Base-by-base conservation (phyloP, 2,113 vertebrate genomes). In the Corythaeola cristata region DNA sequence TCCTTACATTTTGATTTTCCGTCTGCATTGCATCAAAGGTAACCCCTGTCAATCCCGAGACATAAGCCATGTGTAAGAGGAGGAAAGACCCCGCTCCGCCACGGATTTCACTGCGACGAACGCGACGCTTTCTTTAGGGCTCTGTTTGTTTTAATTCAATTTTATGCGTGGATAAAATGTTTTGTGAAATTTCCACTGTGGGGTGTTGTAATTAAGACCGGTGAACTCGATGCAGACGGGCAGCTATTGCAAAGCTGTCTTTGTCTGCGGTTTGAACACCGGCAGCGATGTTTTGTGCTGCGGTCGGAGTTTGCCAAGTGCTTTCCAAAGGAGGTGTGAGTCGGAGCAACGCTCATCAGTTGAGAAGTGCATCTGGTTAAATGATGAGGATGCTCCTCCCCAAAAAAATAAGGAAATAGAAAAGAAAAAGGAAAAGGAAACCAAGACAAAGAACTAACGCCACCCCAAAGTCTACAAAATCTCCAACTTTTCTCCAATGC, bases 1-100 rank as follows among this genome's bases (percentile, higher is more conserved):
- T 94, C 90, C 97, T 82, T 13, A 4, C 84, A 5, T 62, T 95
- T 68, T 37, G 67, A 75, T 88, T 91, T 68, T 86, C 96, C 92
- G 95, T 91, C 96, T 95, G 96, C 80, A 45, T 72, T 11, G 39
- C 94, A 85, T 95, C 95, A 83, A 52, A 86, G 87, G 89, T 17
- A 93, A 66, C 91, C 76, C 93, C 80, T 82, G 93, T 77, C 96
- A 78, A 7, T 53, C 41, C 14, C 0, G 62, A 49, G 92, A 44
- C 78, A 56, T 1, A 30, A 17, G 83, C 95, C 93, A 14, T 3
- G 73, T 77, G 97, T 35, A 82, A 12, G 85, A 30, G 80, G 23
- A 5, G 53, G 72, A 67, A 68, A 45, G 11, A 4, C 63, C 59
- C 58, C 0, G 47, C 85, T 18, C 8, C 0, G 7, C 47, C 11